phyloP scores from a whole-genome alignment of 1,140 invertebrate genomes.

The Ceratina calcarata region DNA sequence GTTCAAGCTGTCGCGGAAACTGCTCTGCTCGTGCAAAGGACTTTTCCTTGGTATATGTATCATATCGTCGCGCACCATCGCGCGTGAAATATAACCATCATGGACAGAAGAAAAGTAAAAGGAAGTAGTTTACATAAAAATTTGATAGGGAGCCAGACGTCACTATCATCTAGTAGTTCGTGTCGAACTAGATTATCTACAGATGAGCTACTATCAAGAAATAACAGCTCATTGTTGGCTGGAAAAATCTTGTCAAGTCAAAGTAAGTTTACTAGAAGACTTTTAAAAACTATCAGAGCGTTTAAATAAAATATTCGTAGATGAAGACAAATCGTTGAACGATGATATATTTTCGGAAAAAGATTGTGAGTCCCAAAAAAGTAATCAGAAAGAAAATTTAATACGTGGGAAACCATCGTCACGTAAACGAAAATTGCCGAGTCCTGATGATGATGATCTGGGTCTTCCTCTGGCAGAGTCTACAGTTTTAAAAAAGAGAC shows the following conservation, averaged over 20 bases:
- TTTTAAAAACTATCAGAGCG: not conserved
- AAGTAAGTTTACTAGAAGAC: not conserved
- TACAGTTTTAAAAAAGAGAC: constrained; percentile 35
- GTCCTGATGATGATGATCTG: constrained; percentile 19
- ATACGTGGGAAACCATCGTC: not conserved
- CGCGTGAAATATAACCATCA: constrained; percentile 5
- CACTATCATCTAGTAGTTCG: not conserved
- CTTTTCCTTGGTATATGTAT: too few relatives aligned
- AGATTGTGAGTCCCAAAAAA: not conserved
- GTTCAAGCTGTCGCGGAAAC: too few relatives aligned
- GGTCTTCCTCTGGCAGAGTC: constrained; percentile 26
- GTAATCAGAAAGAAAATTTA: not conserved
- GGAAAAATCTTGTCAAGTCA: not conserved
- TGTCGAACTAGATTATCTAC: not conserved
- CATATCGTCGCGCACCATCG: too few relatives aligned
- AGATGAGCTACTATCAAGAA: not conserved
- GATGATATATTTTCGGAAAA: not conserved
- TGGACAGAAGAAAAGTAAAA: constrained; percentile 60
- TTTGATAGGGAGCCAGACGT: constrained; percentile 44
- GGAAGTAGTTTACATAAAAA: constrained; percentile 52
- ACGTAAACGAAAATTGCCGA: constrained; percentile 33
- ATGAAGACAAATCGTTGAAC: constrained; percentile 13
- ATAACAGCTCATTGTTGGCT: not conserved
- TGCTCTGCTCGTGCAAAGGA: too few relatives aligned
- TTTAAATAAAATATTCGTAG: not conserved